phyloP scores from a whole-genome alignment of 2,113 vertebrate species.

The Mobula hypostoma region DNA sequence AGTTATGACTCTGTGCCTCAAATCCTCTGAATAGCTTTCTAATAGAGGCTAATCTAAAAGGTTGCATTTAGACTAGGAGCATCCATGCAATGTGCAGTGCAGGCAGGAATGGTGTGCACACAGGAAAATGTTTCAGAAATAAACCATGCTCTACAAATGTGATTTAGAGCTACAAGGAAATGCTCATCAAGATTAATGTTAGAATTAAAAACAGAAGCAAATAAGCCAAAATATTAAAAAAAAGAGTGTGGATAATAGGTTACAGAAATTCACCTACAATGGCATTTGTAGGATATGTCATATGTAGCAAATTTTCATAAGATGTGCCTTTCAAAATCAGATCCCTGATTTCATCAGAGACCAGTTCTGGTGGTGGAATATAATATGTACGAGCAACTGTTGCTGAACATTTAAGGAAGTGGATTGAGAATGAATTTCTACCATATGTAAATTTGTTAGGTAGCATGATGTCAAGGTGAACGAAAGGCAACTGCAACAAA shows the following conservation, averaged over 20 bases:
- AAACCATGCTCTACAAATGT: background rate
- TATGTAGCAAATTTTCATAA: too few relatives aligned
- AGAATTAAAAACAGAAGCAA: background rate
- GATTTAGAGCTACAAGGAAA: background rate
- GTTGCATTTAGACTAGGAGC: background rate
- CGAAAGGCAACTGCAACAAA: background rate
- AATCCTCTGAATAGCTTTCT: background rate
- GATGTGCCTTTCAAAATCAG: too few relatives aligned
- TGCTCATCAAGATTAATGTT: background rate
- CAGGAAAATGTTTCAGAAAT: background rate
- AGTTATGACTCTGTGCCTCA: background rate
- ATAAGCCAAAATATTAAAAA: background rate
- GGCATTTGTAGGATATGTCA: too few relatives aligned
- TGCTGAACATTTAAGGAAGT: too few relatives aligned
- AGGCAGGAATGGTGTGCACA: background rate
- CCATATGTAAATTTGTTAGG: background rate
- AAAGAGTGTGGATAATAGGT: too few relatives aligned
- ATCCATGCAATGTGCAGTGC: background rate
- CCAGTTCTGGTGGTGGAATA: too few relatives aligned
- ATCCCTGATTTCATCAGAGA: too few relatives aligned
- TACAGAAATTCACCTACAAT: too few relatives aligned
- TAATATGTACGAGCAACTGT: too few relatives aligned
- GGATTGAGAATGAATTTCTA: too few relatives aligned
- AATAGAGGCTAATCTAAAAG: background rate
- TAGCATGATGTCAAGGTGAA: background rate